Evolutionary conservation across 2,113 vertebrate genomes (phyloP), one percentile per base, ranked within the genome.

Genomic region (Podarcis raffonei): DNA sequence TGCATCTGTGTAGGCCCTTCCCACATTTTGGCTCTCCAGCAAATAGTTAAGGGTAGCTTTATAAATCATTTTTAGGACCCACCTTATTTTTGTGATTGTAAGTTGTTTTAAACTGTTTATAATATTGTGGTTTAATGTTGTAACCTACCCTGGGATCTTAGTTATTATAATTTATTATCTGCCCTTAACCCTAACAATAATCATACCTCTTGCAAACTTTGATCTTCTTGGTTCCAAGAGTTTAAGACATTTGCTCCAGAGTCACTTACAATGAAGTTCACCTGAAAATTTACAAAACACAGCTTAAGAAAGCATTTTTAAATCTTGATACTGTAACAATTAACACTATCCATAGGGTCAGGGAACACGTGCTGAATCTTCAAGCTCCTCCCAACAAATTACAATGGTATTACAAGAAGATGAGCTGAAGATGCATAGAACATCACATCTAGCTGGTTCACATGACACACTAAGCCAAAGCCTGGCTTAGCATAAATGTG

Each of bases 261-360:
- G 93, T 99, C 99, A 93, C 99, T 99, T 75, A 99, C 99, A 87
- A 99, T 98, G 95, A 99, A 99, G 95, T 99, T 99, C 68, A 99
- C 96, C 99, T 99, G 90, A 53, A 90, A 94, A 69, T 94, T 59
- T 65, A 89, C 27, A 94, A 94, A 91, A 9, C 35, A 90, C 23
- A 59, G 77, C 22, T 42, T 59, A 90, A 92, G 6, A 0, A 7
- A 15, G 30, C 15, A 37, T 75, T 85, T 84, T 80, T 82, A 13
- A 59, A 35, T 39, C 32, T 30, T 65, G 32, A 86, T n/a, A 65
- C 25, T 18, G 27, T 65, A 9, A 48, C 80, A 76, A 59, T 6
- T 37, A 69, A 53, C 30, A 18, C 11, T 86, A 30, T 35, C 7
- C 37, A 76, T 12, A 27, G 6, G 23, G 15, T 82, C 27, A 39